A percentile compares a stretch with the other conserved stretches of the same genome.
Evolutionary conservation across 2,113 vertebrate genomes (phyloP).

Genomic region (Cygnus atratus): DNA sequence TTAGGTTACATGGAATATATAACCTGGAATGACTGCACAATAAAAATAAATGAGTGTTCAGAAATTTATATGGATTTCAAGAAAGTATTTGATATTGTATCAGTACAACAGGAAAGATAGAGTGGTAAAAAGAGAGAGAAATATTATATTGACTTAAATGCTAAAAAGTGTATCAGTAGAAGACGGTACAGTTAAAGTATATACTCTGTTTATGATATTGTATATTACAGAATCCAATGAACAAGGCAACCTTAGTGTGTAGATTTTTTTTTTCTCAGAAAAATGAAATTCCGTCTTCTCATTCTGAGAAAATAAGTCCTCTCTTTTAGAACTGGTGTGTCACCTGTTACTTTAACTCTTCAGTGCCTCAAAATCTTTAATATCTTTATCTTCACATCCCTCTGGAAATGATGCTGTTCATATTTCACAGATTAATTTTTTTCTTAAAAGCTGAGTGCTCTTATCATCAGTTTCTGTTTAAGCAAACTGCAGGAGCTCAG

Average conservation of each 20-base stretch:
- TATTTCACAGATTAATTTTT: background rate
- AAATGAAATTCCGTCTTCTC: background rate
- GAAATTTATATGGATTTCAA: slow-evolving; percentile 34
- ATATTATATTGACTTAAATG: background rate
- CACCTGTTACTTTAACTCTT: background rate
- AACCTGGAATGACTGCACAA: background rate
- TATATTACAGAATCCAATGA: background rate
- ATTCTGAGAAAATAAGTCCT: background rate
- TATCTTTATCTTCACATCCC: background rate
- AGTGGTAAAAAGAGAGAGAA: slow-evolving; percentile 13
- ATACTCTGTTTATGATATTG: background rate
- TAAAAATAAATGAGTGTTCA: slow-evolving; percentile 47
- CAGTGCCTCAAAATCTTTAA: background rate
- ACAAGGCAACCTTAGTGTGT: background rate
- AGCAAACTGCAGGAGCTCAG: background rate
- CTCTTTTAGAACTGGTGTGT: background rate
- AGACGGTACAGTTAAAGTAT: background rate
- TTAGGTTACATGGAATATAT: slow-evolving; percentile 13
- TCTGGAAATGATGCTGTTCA: background rate
- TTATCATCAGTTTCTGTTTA: background rate
- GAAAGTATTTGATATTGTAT: slow-evolving; percentile 10
- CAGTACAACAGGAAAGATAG: background rate
- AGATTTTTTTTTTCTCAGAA: background rate
- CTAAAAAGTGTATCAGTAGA: background rate
- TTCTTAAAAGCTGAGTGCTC: background rate